These are phyloP conservation scores for Cathartes aura DNA, from an alignment of 2,113 vertebrate genomes.

Conservation along the genomic window DNA sequence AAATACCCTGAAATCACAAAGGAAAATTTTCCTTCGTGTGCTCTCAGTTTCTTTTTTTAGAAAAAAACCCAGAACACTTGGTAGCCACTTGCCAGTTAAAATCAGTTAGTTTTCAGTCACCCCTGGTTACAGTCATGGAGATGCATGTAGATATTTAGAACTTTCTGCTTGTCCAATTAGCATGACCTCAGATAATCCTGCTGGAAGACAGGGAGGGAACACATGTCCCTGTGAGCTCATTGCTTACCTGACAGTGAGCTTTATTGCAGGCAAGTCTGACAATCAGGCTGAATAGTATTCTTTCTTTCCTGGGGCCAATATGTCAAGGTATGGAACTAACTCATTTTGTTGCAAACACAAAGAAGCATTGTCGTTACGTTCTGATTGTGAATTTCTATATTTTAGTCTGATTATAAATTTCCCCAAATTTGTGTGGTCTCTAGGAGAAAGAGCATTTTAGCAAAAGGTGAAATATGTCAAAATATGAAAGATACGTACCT, in stretches of 20 bases:
- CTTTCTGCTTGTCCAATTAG: neutral
- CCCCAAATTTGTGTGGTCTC: neutral
- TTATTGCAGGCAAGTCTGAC: neutral
- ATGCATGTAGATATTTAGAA: neutral
- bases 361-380: neutral
- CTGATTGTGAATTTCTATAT: neutral
- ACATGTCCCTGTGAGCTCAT: neutral
- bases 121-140: neutral
- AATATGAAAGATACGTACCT: neutral
- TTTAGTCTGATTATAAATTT: neutral
- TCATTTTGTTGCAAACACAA: neutral
- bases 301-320: neutral
- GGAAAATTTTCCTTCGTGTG: neutral
- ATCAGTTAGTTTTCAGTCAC: neutral
- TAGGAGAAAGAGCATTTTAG: neutral
- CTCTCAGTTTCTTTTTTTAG: neutral
- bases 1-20: neutral
- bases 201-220: neutral
- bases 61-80: neutral
- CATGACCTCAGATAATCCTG: neutral
- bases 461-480: neutral
- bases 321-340: neutral
- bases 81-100: neutral
- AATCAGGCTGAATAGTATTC: neutral
- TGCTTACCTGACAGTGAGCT: neutral